phyloP scores from a whole-genome alignment of 2,113 vertebrate genomes.

The Melanerpes formicivorus region DNA sequence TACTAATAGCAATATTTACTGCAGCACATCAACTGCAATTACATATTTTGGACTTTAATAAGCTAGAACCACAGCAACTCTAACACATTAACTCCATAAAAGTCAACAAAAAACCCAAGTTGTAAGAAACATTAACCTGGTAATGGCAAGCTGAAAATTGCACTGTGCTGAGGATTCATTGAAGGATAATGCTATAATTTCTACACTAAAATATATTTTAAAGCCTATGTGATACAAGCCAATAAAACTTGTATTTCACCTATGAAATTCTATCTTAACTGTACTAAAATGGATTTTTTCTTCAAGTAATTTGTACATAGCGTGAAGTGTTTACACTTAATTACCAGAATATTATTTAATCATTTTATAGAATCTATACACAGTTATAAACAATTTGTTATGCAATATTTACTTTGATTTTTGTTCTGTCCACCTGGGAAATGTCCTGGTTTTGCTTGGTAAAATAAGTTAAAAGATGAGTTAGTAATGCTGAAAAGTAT shows the following conservation, averaged over 20 bases:
- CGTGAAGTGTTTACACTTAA: conserved; percentile 27
- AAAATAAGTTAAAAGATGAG: conserved; percentile 20
- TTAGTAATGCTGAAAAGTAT: conserved; percentile 20
- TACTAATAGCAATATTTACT: conserved; percentile 15
- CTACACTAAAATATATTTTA: conserved; percentile 29
- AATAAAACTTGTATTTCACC: conserved; percentile 9
- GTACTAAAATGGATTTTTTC: conserved; percentile 40
- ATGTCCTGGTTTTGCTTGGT: neutral
- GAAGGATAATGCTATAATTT: conserved; percentile 36
- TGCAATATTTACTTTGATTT: conserved; percentile 31
- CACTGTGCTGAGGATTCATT: neutral
- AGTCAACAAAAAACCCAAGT: conserved; percentile 45
- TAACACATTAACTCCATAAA: conserved; percentile 9
- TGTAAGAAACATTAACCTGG: conserved; percentile 26
- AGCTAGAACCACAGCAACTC: conserved; percentile 37
- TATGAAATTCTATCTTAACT: conserved; percentile 36
- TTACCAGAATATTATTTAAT: conserved; percentile 50
- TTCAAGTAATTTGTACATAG: conserved; percentile 19
- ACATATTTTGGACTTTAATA: conserved; percentile 37
- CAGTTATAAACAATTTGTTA: conserved; percentile 41
- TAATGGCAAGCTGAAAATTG: conserved; percentile 33
- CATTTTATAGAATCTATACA: conserved; percentile 33
- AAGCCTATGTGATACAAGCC: neutral
- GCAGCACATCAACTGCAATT: conserved; percentile 32
- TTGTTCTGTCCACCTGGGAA: conserved; percentile 54